A percentile compares a stretch with the other conserved stretches of the same genome.
Conservation (phyloP, 2,113 vertebrate species). For the Dolichallabes microphthalmus region DNA sequence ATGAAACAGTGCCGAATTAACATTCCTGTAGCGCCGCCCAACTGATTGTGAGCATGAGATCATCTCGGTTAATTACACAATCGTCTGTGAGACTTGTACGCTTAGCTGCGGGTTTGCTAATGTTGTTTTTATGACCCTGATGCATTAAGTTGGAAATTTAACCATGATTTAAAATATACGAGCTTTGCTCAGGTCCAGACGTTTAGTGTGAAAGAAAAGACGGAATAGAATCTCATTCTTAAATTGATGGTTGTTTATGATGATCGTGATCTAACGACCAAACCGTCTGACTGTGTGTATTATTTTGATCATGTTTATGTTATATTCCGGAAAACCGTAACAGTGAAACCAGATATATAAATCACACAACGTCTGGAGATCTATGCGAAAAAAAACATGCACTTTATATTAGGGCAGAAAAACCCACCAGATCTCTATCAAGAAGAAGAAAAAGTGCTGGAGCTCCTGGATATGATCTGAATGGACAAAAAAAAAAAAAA, state of each 20-base stretch:
- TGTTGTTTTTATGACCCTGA: neutral
- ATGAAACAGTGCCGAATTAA: neutral
- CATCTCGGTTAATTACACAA: neutral
- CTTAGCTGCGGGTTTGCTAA: neutral
- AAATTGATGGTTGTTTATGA: neutral
- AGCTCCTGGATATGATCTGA: neutral
- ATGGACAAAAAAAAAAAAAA: neutral
- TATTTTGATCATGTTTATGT: neutral
- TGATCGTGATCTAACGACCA: neutral
- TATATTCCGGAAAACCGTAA: neutral
- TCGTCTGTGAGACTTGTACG: neutral
- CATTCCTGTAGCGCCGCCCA: slow-evolving; percentile 1
- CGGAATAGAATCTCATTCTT: neutral
- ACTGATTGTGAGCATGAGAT: neutral
- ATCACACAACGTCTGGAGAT: neutral
- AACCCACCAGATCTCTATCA: neutral
- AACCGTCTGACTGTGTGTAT: neutral
- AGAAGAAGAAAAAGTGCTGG: neutral
- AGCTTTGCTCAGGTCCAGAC: neutral
- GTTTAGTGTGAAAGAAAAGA: neutral
- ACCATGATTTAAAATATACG: neutral
- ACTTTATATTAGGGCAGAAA: neutral
- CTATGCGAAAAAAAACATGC: neutral
- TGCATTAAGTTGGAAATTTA: neutral
- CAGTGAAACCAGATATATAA: neutral